These are phyloP conservation scores for Volucella inanis DNA, from an alignment of 2,888 invertebrate species.

Conservation along the genomic window DNA sequence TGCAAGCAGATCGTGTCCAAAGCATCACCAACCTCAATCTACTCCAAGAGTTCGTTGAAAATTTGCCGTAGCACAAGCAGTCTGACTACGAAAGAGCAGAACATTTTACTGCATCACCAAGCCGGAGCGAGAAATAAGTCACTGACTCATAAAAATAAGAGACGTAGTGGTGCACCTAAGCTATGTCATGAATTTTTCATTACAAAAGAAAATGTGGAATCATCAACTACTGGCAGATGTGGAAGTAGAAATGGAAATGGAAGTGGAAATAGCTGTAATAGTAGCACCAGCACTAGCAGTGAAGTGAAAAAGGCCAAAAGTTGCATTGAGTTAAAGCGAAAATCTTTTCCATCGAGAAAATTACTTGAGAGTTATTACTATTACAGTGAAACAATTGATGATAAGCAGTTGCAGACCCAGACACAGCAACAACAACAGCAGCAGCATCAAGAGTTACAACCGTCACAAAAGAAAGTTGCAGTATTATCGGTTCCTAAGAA, in stretches of 20 bases:
- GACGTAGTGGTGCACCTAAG: constrained; percentile 50
- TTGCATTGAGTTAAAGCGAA: constrained; percentile 66
- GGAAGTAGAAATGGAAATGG: constrained; percentile 11
- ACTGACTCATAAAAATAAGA: constrained; percentile 56
- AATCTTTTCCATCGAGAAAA: constrained; percentile 71
- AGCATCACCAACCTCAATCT: constrained; percentile 57
- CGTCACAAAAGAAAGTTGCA: constrained; percentile 67
- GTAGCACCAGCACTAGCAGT: background rate
- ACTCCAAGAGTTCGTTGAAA: constrained; percentile 56
- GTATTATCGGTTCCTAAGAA: constrained; percentile 67
- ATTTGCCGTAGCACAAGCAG: constrained; percentile 61
- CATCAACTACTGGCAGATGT: constrained; percentile 13
- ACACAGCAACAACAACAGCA: constrained; percentile 47
- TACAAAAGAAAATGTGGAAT: constrained; percentile 48
- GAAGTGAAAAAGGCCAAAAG: constrained; percentile 70
- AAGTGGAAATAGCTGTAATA: constrained; percentile 1
- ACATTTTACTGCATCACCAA: constrained; percentile 41
- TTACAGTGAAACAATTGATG: constrained; percentile 39
- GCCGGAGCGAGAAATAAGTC: constrained; percentile 49
- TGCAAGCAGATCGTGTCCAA: constrained; percentile 72
- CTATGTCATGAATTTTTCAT: constrained; percentile 72
- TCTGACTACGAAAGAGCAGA: constrained; percentile 60
- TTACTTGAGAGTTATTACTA: constrained; percentile 66
- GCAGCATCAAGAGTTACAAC: constrained; percentile 17
- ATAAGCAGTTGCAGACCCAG: constrained; percentile 8